Conservation (phyloP, 2,113 vertebrate species). For the Abramis brama region DNA sequence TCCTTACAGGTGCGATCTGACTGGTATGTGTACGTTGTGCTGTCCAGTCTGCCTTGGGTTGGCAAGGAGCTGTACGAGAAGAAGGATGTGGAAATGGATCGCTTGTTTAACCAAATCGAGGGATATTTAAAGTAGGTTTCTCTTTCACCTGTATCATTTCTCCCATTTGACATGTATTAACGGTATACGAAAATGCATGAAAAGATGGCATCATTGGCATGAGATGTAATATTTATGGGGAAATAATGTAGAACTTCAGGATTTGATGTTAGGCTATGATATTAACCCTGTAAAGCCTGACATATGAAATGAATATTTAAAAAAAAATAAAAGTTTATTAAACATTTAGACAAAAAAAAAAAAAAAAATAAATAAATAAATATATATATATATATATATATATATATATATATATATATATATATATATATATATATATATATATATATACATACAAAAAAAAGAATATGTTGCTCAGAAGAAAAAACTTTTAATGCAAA, state of each 20-base stretch:
- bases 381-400: too few relatives aligned
- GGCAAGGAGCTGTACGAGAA: constrained; percentile 98
- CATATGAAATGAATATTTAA: not conserved
- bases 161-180: not conserved
- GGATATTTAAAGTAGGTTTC: constrained; percentile 91
- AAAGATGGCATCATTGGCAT: too few relatives aligned
- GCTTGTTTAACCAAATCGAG: constrained; percentile 91
- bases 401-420: too few relatives aligned
- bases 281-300: not conserved
- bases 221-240: not conserved
- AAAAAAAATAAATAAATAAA: too few relatives aligned
- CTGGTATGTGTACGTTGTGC: constrained; percentile 94
- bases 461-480: not conserved
- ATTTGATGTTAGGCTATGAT: not conserved
- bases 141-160: not conserved
- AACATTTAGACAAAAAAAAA: too few relatives aligned
- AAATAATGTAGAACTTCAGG: not conserved
- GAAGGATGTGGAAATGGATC: constrained; percentile 98
- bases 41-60: constrained; percentile 96
- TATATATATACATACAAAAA: too few relatives aligned
- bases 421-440: too few relatives aligned
- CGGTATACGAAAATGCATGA: too few relatives aligned
- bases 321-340: too few relatives aligned
- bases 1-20: constrained; percentile 87
- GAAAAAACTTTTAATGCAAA: not conserved